Evolutionary conservation across 2,797 vertebrate genomes (phyloP).

Genomic region (Poecile montanus): DNA sequence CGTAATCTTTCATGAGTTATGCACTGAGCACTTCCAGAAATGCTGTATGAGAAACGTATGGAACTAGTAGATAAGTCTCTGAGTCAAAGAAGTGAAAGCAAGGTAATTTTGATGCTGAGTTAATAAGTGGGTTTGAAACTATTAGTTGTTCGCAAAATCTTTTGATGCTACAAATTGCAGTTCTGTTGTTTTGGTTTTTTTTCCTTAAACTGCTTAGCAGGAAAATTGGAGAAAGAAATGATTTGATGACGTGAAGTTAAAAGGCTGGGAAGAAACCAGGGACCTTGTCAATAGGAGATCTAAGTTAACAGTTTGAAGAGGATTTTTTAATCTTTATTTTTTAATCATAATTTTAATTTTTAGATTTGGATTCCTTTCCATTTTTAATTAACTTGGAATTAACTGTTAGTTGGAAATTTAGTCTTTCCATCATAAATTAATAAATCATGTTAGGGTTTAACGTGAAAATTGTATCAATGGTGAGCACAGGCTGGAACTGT

Average conservation of each 20-base stretch:
- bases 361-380: background rate
- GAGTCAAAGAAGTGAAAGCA: background rate
- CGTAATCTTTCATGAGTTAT: background rate
- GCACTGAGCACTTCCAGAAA: background rate
- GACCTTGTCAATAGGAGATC: background rate
- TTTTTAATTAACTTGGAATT: background rate
- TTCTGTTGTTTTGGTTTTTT: background rate
- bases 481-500: background rate
- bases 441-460: background rate
- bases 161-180: background rate
- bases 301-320: background rate
- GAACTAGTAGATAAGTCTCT: background rate
- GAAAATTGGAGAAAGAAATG: background rate
- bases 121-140: background rate
- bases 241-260: background rate
- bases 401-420: background rate
- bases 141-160: background rate
- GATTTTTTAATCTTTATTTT: background rate
- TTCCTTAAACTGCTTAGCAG: background rate
- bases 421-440: background rate
- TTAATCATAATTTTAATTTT: background rate
- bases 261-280: background rate
- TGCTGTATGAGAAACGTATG: background rate
- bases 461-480: background rate
- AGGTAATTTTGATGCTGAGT: background rate